Evolutionary conservation across 1,140 invertebrate species (phyloP).

Genomic region (Bathynomus jamesi): DNA sequence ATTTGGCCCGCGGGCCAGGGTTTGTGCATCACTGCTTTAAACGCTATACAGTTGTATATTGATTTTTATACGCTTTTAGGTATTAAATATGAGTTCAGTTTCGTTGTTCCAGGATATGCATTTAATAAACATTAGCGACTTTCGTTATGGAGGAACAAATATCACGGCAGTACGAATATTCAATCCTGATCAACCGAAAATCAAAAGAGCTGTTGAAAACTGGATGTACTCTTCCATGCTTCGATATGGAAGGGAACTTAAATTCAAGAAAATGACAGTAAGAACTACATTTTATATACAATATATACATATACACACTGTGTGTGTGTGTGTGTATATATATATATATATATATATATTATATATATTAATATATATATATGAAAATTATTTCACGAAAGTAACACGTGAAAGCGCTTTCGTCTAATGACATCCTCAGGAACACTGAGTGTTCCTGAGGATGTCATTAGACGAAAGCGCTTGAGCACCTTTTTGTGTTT

Average conservation of each 20-base stretch:
- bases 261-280: conserved; percentile 22
- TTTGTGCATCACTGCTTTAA: too few species aligned
- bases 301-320: conserved; percentile 6
- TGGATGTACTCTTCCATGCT: conserved; percentile 26
- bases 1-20: too few species aligned
- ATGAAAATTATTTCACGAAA: too few species aligned
- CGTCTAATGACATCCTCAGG: too few species aligned
- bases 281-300: conserved; percentile 9
- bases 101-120: conserved; percentile 70
- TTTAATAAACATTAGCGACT: conserved; percentile 81
- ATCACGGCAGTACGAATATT: conserved; percentile 81
- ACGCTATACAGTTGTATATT: too few species aligned
- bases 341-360: conserved; percentile 13
- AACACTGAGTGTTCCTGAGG: too few species aligned
- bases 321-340: neutral
- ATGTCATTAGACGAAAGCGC: too few species aligned
- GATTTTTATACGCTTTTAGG: too few species aligned
- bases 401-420: too few species aligned
- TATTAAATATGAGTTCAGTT: too few species aligned
- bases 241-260: conserved; percentile 14
- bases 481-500: too few species aligned
- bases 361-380: too few species aligned
- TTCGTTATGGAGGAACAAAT: conserved; percentile 85
- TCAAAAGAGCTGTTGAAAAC: conserved; percentile 45
- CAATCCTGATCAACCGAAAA: conserved; percentile 62